A percentile compares a stretch with the other conserved stretches of the same genome.
Conservation (phyloP, 2,113 vertebrate genomes). For the Tragelaphus imberbis region DNA sequence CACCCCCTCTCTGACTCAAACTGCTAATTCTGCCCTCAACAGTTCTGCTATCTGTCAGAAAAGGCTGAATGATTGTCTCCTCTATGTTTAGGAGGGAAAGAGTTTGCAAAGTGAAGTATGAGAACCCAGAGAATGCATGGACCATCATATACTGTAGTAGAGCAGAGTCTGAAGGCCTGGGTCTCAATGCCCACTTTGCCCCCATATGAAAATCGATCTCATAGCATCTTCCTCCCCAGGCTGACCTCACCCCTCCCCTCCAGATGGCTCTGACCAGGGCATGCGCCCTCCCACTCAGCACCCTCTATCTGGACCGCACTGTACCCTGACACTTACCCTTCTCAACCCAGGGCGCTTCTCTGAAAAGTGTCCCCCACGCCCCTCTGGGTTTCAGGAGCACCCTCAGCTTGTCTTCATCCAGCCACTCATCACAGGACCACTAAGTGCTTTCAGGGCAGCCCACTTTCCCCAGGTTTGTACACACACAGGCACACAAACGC, state of each 20-base stretch:
- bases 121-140: background rate
- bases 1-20: background rate
- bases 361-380: background rate
- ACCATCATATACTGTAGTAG: fast-evolving
- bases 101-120: background rate
- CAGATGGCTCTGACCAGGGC: fast-evolving
- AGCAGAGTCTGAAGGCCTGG: fast-evolving
- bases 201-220: fast-evolving
- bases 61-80: background rate
- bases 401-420: background rate
- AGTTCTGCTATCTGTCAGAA: background rate
- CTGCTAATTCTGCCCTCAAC: background rate
- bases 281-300: fast-evolving
- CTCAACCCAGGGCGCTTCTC: background rate
- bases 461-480: background rate
- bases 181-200: fast-evolving
- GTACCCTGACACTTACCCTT: background rate
- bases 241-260: background rate
- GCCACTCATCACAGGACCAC: background rate
- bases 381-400: background rate
- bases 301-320: background rate
- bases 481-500: background rate
- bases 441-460: too few species aligned
- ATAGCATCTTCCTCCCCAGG: background rate
- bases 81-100: background rate